Evolutionary conservation across 2,888 invertebrate species (phyloP), one percentile per base, ranked within the genome.

Genomic region (Smittia sp.): DNA sequence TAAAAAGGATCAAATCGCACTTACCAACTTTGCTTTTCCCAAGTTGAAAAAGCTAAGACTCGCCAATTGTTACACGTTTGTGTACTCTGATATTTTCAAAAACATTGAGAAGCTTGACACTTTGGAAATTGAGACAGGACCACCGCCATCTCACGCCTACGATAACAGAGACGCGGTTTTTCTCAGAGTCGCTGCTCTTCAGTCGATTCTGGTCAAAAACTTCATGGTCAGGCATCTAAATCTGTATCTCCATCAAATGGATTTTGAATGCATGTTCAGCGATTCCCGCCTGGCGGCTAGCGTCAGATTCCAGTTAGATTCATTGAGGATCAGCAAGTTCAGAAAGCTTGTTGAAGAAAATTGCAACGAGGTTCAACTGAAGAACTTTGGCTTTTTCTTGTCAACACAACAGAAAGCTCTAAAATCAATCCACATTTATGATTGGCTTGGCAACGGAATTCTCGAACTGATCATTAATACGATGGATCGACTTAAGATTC

Each of bases 361-460:
- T 3, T 22, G 20, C 3, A 63, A 63, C 63, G 15, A 38, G 0
- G 39, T 72, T 20, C 72, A 72, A 52, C 15, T 58, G 1, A 39
- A 38, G 1, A 27, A 72, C 39, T 38, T 58, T 22, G 22, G 7
- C 0, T 9, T 32, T 0, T 72, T 72, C 13, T 15, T 72, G 1
- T 3, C 13, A 0, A n/a, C 39, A n/a, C 72, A 72, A 32, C 7
- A 32, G 20, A 1, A 38, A 1, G 13, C 62, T n/a, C 9, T 72
- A 0, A 20, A 9, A 1, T 1, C 6, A 3, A 9, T 72, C 18
- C 6, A 38, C 13, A 4, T 72, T 6, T 18, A 38, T 6, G 54
- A 72, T 6, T 72, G 72, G 72, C 58, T 72, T 15, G 72, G 72
- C 2, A 62, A 39, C 38, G 20, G 2, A 7, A 22, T 32, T 9